Evolutionary conservation across 1,140 invertebrate genomes (phyloP).

Genomic region (Argopecten irradians): DNA sequence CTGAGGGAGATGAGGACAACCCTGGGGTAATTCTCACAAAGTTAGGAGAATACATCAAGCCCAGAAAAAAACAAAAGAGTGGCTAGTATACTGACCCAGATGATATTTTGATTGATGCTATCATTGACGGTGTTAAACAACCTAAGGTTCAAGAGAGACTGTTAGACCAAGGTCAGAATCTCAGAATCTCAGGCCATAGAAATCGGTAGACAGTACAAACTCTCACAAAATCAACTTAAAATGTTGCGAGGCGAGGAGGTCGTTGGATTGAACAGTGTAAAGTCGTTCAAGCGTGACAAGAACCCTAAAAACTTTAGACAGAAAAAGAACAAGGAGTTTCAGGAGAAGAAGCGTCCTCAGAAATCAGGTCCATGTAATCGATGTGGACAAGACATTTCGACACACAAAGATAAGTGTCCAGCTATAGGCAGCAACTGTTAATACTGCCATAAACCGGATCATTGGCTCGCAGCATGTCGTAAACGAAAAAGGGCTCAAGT

Average conservation of each 20-base stretch:
- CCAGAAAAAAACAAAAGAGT: conserved; percentile 41
- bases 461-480: no score
- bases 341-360: no score
- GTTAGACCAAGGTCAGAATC: conserved; percentile 26
- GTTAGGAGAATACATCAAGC: no score
- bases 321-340: neutral
- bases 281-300: no score
- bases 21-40: no score
- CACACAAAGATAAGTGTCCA: no score
- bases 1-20: no score
- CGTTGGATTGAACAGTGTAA: neutral
- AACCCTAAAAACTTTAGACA: neutral
- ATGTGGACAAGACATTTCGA: no score
- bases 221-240: conserved; percentile 38
- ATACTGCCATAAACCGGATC: no score
- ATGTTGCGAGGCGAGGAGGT: conserved; percentile 25
- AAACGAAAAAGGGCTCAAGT: no score
- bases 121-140: conserved; percentile 28
- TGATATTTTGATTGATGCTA: conserved; percentile 39
- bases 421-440: no score
- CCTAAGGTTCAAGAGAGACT: conserved; percentile 37
- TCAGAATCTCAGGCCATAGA: conserved; percentile 31
- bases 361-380: no score
- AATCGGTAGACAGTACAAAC: conserved; percentile 34
- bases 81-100: conserved; percentile 38